Base-by-base conservation (phyloP, 1,140 invertebrate genomes). In the Bombus difficillimus region DNA sequence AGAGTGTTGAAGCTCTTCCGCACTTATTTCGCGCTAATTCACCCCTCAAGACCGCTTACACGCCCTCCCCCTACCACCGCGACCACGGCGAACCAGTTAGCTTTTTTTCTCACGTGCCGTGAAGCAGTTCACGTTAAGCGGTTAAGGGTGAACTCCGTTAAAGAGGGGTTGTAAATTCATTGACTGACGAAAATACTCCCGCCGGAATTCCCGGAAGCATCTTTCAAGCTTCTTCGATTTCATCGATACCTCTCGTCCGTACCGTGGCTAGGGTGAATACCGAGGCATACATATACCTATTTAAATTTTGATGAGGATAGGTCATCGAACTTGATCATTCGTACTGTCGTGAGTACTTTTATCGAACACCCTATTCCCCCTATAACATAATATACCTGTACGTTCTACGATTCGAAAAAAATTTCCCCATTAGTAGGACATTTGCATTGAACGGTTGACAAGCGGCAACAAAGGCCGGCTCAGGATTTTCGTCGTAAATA, bases 81-180 rank as follows among this genome's bases (percentile, higher is more conserved):
- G 68, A 87, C 88, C 41, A 75, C 75, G 37, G 64, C 39, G 77
- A 88, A 88, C 89, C 92, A 83, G 92, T 92, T 93, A 91, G 90
- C 90, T 92, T 92, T 92, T 93, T 94, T 93, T 94, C 93, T 94
- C 93, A 94, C 93, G 93, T 94, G 93, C 93, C 92, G 92, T 91
- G 90, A 94, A 93, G 92, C 92, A 92, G 93, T 94, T 93, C 92
- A 93, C 92, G 93, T 94, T 94, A 94, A 94, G 92, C 92, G 91
- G 88, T 89, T 90, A 91, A 92, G 92, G 91, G 93, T 90, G 86
- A 90, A 87, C 90, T 91, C 87, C 90, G 90, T 92, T 78, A 92
- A 93, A 93, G 90, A 92, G 90, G 91, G 93, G 93, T 89, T 94
- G 94, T 94, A 95, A 95, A 95, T 95, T 95, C 94, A 95, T 95